Evolutionary conservation across 2,113 vertebrate species (phyloP), one percentile per base, ranked within the genome.

Genomic region (Melanerpes formicivorus): DNA sequence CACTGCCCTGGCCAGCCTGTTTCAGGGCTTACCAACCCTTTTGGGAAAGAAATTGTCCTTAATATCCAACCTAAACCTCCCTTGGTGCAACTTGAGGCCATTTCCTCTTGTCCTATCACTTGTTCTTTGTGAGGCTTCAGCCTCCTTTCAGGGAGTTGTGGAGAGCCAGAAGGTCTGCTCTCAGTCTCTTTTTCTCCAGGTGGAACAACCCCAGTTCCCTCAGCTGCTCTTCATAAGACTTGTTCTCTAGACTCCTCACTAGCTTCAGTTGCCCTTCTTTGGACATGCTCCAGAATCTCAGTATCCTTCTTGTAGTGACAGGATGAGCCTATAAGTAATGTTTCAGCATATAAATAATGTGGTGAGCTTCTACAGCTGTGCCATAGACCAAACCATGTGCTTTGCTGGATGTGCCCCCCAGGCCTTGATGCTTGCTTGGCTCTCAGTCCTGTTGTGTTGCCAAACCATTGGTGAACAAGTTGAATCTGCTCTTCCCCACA

Each of bases 401-500:
- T 82, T 46, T 66, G 32, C 76, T 77, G 75, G 13, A 7, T 40
- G 66, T 25, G 9, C 18, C 22, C 42, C 26, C 5, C 64, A 4
- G 37, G 16, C 40, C 82, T 65, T 34, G 50, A 11, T 23, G 54
- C 8, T 84, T 42, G 17, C 56, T 73, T 55, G 23, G 5, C 46
- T 77, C 52, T 80, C 52, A 11, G 8, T 56, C 32, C n/a, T 7
- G 4, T 6, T 55, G 25, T 69, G 44, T 37, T 82, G 56, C 77
- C 66, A 55, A 65, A 44, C 42, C 14, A 0, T 26, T 13, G 25
- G 19, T 48, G 54, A 87, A 14, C 8, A 6, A 56, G 10, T 60
- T 76, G 26, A 40, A 65, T 40, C 75, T 90, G 22, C 56, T 91
- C 55, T 86, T 76, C 90, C 79, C 95, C 76, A 9, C 92, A 99